Percentiles rank a stretch among this genome's conserved stretches.
Conservation (phyloP, 2,797 vertebrate genomes). For the Liparis tanakae region DNA sequence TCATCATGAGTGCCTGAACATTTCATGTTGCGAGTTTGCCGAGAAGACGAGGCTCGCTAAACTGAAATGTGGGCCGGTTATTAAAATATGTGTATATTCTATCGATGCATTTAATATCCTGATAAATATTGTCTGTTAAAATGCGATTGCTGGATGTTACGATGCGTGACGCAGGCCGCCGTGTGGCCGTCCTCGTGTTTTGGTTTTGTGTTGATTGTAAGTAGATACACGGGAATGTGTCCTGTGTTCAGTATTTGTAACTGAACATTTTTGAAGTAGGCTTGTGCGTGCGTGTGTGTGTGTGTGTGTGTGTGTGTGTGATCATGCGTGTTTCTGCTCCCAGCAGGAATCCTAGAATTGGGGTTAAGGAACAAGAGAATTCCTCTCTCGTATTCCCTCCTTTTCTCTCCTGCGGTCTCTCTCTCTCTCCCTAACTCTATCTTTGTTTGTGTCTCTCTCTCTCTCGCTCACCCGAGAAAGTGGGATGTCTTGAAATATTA, state of each 20-base stretch:
- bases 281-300: slow-evolving; percentile 49
- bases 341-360: slow-evolving; percentile 74
- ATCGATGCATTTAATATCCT: neutral
- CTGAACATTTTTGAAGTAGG: slow-evolving; percentile 33
- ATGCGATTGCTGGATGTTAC: neutral
- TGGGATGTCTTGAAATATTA: slow-evolving; percentile 82
- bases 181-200: too few relatives aligned
- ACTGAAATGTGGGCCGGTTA: neutral
- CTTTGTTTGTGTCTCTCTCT: slow-evolving; percentile 21
- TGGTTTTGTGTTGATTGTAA: neutral
- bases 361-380: slow-evolving; percentile 82
- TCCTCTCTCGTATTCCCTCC: slow-evolving; percentile 72
- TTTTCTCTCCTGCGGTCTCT: slow-evolving; percentile 49
- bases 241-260: slow-evolving; percentile 13
- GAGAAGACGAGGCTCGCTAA: neutral
- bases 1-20: slow-evolving; percentile 27
- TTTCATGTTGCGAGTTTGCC: neutral
- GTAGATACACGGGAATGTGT: neutral
- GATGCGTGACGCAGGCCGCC: neutral
- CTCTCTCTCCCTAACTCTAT: slow-evolving; percentile 23
- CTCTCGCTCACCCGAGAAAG: slow-evolving; percentile 50
- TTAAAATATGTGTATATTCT: neutral
- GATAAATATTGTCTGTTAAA: neutral
- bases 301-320: slow-evolving; percentile 42
- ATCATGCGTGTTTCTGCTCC: slow-evolving; percentile 64